Evolutionary conservation across 2,888 invertebrate species (phyloP), one percentile per base, ranked within the genome.

Genomic region (Dugesia japonica): DNA sequence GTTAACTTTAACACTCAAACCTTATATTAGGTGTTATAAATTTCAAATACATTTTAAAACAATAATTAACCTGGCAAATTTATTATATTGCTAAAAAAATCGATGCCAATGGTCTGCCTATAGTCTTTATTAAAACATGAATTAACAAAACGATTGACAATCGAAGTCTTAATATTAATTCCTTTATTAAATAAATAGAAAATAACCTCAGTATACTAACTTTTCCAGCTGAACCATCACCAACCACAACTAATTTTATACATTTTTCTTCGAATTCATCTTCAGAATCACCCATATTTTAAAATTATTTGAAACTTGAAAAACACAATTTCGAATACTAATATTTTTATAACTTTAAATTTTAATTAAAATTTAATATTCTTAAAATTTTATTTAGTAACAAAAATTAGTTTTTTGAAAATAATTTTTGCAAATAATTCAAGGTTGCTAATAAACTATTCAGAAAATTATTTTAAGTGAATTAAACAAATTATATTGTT

Each of bases 191-290:
- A 0, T 26, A n/a, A 28, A 23, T 1, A 31, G 1, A 15, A 15
- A 42, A 74, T 0, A 28, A 71, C n/a, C 0, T 26, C 17, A 74
- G 23, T n/a, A 33, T 77, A 13, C 23, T 87, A 86, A 91, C 91
- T 88, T 92, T 92, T 80, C 92, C 92, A 80, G 89, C 89, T 78
- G 88, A 87, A 74, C 90, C 88, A 84, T 92, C 91, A 31, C 92
- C 92, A 80, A 92, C 87, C 79, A 92, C 86, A 72, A 90, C 89
- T 81, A 91, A 87, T 86, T 91, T 91, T 80, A 91, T 38, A n/a
- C 28, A 38, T 73, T 23, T 56, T 56, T 56, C 56, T 56, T 56
- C 56, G n/a, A 56, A 56, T 56, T 56, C 56, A 13, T 56, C 56
- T 20, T 56, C 56, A n/a, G 56, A 56, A 56, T 56, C 56, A 72